Evolutionary conservation across 2,888 invertebrate genomes (phyloP), one percentile per base, ranked within the genome.

Genomic region (Megamerina dolium): DNA sequence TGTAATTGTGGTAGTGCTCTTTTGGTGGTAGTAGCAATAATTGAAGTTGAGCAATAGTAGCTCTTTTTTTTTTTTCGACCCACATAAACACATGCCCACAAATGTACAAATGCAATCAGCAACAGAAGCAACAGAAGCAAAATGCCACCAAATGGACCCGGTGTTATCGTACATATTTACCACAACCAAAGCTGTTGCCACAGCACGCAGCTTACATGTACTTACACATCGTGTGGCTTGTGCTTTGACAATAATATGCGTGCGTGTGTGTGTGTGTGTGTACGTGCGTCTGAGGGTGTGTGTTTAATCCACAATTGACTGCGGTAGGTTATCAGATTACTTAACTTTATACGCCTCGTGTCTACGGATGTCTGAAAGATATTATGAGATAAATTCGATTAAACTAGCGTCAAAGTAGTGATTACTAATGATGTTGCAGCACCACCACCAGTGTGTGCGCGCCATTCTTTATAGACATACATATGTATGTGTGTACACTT

Each of bases 321-420:
- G 46, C 31, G 43, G 45, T 37, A 50, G 50, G 50, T 66, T 66
- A 65, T 64, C 54, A 60, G 62, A 66, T 66, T 65, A 58, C 57
- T 62, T 60, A 64, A 66, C 61, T 64, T 64, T 59, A 56, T 59
- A 47, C 55, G 56, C 54, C 53, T 50, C 51, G 48, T 54, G 51
- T 54, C 51, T 52, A 49, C 46, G 43, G 57, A 56, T 60, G 61
- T 61, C 63, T 63, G 58, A 53, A 59, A 60, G 58, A 60, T 57
- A 61, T 64, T 63, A 63, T 59, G 60, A 57, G 58, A 61, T 59
- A 52, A 62, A 65, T 64, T 65, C 60, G 64, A 66, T 65, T 64
- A 66, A 60, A 58, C 54, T 58, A 59, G 64, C 53, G 62, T 62
- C 41, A 43, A 44, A 39, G 43, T 41, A 31, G 37, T 31, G 39